Percentiles rank a stretch among this genome's conserved stretches.
Evolutionary conservation across 2,797 vertebrate species (phyloP).

Genomic region (Morelia viridis): DNA sequence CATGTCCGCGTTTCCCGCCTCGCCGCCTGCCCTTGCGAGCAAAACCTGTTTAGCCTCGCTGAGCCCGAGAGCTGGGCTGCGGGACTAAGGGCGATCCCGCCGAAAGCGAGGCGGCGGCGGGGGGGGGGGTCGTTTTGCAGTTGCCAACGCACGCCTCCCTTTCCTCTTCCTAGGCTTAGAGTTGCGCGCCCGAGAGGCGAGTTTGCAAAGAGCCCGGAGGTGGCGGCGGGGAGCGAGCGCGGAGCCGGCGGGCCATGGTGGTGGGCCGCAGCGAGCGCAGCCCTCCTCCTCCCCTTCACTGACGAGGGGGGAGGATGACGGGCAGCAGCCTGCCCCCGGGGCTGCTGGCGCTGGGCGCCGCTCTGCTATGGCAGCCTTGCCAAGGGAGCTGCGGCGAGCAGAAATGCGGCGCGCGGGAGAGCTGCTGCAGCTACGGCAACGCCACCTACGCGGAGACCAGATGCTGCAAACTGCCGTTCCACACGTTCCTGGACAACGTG

Average conservation of each 20-base stretch:
- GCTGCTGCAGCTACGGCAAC: constrained; percentile 83
- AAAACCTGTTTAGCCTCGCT: background rate
- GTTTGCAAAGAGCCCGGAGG: background rate
- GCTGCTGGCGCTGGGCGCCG: constrained; percentile 43
- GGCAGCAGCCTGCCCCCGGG: constrained; percentile 20
- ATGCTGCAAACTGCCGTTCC: constrained; percentile 85
- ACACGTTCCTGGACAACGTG: constrained; percentile 87
- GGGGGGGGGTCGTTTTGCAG: background rate
- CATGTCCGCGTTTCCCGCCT: constrained; percentile 6
- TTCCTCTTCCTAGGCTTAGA: background rate
- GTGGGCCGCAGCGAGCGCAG: background rate
- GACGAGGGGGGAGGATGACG: constrained; percentile 16
- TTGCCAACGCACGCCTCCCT: background rate
- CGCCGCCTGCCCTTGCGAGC: background rate
- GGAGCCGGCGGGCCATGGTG: background rate
- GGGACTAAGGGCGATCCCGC: background rate
- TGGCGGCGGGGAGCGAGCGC: background rate
- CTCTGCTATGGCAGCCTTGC: constrained; percentile 64
- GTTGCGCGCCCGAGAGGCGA: background rate
- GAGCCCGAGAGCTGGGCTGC: background rate
- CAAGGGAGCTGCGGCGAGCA: constrained; percentile 82
- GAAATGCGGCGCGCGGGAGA: constrained; percentile 82
- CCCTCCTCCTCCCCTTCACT: background rate
- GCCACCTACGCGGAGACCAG: constrained; percentile 68
- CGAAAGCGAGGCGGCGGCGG: background rate